phyloP scores from a whole-genome alignment of 1,140 invertebrate genomes.

The Araneus ventricosus region DNA sequence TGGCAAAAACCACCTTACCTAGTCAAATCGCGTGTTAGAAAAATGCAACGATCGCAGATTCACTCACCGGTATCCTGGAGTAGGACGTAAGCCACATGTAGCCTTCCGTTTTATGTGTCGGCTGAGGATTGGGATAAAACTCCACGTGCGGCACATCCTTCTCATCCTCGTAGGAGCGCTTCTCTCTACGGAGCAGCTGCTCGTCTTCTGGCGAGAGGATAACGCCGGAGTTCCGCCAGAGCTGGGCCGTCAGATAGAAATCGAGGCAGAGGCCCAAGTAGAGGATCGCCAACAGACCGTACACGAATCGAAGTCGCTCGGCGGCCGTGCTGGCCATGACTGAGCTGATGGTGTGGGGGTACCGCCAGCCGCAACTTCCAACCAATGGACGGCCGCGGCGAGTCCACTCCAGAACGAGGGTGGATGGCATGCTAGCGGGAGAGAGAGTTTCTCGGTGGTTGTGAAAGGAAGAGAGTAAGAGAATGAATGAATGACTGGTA shows the following conservation, averaged over 20 bases:
- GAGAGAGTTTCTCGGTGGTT: neutral
- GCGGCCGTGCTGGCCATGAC: constrained; percentile 69
- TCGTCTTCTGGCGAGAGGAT: neutral
- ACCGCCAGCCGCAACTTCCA: constrained; percentile 66
- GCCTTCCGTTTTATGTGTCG: constrained; percentile 66
- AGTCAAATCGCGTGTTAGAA: too few species aligned
- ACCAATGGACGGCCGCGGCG: constrained; percentile 57
- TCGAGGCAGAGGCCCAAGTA: constrained; percentile 63
- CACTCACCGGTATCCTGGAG: constrained; percentile 78
- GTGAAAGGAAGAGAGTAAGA: neutral
- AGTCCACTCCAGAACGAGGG: constrained; percentile 7
- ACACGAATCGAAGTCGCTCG: constrained; percentile 61
- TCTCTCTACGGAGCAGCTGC: neutral
- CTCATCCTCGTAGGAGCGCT: constrained; percentile 37
- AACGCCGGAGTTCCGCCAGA: neutral
- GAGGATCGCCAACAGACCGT: constrained; percentile 63
- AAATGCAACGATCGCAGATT: too few species aligned
- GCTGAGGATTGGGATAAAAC: constrained; percentile 76
- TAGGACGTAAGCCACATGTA: constrained; percentile 78
- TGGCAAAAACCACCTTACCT: too few species aligned
- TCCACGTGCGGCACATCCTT: constrained; percentile 71
- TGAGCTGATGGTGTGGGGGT: constrained; percentile 41
- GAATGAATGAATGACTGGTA: neutral
- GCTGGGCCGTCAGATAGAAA: constrained; percentile 66
- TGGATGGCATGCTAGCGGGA: neutral